A percentile compares a stretch with the other conserved stretches of the same genome.
Conservation (phyloP, 2,113 vertebrate genomes). For the Glareola pratincola region DNA sequence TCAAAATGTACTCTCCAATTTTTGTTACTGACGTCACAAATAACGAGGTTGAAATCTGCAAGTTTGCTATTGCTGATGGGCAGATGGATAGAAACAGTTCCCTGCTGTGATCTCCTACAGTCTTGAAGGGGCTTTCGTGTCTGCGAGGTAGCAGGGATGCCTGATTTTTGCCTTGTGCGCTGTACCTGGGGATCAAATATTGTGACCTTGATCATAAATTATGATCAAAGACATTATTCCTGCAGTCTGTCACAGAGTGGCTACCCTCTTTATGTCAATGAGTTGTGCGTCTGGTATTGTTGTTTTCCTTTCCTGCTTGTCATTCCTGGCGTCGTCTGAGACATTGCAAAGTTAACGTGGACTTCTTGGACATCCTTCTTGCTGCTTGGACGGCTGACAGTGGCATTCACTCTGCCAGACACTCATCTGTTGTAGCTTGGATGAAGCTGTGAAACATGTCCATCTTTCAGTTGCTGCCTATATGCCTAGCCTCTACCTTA, state of each 20-base stretch:
- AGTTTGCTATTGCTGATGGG: background rate
- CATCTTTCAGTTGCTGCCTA: background rate
- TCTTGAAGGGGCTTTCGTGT: background rate
- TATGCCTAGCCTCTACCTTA: background rate
- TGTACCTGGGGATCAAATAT: background rate
- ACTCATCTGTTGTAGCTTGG: background rate
- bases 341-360: fast-evolving
- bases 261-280: background rate
- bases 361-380: background rate
- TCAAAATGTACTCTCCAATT: background rate
- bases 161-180: background rate
- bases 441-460: fast-evolving
- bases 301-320: background rate
- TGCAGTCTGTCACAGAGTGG: background rate
- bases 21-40: background rate
- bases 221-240: background rate
- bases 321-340: background rate
- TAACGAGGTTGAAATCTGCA: background rate
- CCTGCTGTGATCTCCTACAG: background rate
- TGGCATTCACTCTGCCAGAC: background rate
- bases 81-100: background rate
- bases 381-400: background rate
- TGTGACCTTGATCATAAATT: background rate
- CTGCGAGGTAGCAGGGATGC: background rate
- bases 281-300: background rate